These are phyloP conservation scores for Tenualosa ilisha DNA, from an alignment of 2,797 vertebrate genomes.

Conservation along the genomic window DNA sequence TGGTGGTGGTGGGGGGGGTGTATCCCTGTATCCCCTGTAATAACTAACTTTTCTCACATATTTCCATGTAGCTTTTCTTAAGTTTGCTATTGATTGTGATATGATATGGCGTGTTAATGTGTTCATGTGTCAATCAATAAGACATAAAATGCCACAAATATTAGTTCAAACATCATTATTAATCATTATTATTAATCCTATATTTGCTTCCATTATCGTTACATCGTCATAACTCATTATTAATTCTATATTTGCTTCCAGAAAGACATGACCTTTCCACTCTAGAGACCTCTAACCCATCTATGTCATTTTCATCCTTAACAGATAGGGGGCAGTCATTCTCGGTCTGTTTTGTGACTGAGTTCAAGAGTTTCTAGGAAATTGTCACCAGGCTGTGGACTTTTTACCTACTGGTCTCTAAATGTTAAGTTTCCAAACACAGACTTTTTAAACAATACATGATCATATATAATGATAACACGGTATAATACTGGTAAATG, in stretches of 20 bases:
- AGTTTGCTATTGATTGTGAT: neutral
- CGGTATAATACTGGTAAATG: too few species aligned
- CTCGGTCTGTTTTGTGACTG: neutral
- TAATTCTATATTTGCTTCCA: neutral
- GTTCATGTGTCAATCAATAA: neutral
- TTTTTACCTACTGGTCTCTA: neutral
- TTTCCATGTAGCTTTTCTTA: neutral
- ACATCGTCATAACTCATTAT: too few species aligned
- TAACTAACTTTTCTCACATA: neutral
- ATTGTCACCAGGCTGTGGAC: neutral
- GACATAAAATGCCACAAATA: too few species aligned
- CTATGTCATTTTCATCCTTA: neutral
- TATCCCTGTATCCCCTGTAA: neutral
- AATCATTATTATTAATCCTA: neutral
- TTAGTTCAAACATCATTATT: too few species aligned
- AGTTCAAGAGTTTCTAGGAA: neutral
- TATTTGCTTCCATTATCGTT: too few species aligned
- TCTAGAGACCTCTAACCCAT: neutral
- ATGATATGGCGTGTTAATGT: neutral
- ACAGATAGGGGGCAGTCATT: neutral
- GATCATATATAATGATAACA: too few species aligned
- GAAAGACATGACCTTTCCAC: neutral
- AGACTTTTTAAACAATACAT: neutral
- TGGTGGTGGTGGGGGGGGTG: too few species aligned
- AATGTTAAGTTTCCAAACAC: neutral